Conservation (phyloP, 2,797 vertebrate genomes). For the Pseudotriccus pelzelni region DNA sequence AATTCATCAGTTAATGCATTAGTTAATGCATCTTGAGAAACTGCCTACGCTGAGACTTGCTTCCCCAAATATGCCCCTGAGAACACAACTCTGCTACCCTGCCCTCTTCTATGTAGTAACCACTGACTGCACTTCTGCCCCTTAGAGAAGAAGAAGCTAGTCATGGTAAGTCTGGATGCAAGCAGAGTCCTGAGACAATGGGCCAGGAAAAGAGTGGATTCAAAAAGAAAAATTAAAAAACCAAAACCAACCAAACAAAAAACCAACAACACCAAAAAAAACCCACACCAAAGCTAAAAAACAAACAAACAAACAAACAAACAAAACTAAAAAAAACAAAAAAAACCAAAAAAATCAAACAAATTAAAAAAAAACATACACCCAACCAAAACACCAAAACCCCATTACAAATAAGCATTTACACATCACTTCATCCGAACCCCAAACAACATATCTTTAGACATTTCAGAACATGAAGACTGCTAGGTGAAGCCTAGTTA, state of each 20-base stretch:
- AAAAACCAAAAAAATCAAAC: no score
- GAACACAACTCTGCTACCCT: neutral
- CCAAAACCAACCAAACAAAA: no score
- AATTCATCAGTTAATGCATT: neutral
- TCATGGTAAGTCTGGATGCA: neutral
- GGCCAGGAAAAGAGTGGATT: neutral
- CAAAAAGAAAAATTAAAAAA: neutral
- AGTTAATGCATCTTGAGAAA: neutral
- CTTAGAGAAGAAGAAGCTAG: neutral
- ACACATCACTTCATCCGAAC: neutral
- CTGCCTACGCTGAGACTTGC: neutral
- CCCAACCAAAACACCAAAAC: no score
- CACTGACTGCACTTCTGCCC: neutral
- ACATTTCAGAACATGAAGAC: neutral
- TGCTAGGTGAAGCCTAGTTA: neutral
- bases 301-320: no score
- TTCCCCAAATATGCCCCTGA: neutral
- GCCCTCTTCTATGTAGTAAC: neutral
- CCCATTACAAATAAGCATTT: neutral
- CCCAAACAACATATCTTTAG: neutral
- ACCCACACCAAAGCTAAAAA: no score
- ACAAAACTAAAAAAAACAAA: no score
- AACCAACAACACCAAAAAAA: no score
- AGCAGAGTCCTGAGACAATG: neutral
- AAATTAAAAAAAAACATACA: no score